Evolutionary conservation across 1,140 invertebrate species (phyloP).

Genomic region (Pseudomyrmex dendroicus): DNA sequence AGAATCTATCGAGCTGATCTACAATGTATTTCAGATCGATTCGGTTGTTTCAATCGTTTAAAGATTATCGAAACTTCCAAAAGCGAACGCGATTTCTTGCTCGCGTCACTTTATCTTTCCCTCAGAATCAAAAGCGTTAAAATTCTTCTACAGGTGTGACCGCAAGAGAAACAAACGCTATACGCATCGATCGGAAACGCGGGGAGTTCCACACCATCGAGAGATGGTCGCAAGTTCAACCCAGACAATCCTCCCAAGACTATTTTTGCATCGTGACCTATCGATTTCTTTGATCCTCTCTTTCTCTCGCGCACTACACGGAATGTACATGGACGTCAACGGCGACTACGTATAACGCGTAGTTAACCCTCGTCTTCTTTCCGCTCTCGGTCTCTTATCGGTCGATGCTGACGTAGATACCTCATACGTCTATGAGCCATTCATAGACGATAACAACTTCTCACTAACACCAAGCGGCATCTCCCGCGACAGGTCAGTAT

Average conservation of each 20-base stretch:
- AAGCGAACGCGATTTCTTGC: not conserved
- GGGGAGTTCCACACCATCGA: not conserved
- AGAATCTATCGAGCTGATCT: no score
- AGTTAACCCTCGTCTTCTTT: constrained; percentile 41
- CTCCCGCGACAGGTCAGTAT: constrained; percentile 26
- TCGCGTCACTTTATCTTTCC: no score
- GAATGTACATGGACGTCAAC: constrained; percentile 71
- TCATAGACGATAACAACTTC: constrained; percentile 70
- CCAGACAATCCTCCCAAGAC: constrained; percentile 41
- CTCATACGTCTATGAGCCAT: constrained; percentile 68
- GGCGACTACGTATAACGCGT: constrained; percentile 63
- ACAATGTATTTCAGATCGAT: no score
- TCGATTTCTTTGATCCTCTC: constrained; percentile 69
- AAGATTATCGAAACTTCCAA: no score
- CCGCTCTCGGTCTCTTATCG: constrained; percentile 64
- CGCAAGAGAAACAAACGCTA: constrained; percentile 22
- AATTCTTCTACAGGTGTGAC: not conserved
- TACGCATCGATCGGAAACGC: constrained; percentile 28
- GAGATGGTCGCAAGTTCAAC: constrained; percentile 30
- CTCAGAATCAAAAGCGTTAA: not conserved
- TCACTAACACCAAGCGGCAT: constrained; percentile 45
- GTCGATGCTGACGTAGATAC: constrained; percentile 72
- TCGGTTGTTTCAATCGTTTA: no score
- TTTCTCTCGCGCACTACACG: constrained; percentile 52
- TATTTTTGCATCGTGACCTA: constrained; percentile 69